Evolutionary conservation across 2,888 invertebrate genomes (phyloP).

Genomic region (Patella pellucida): DNA sequence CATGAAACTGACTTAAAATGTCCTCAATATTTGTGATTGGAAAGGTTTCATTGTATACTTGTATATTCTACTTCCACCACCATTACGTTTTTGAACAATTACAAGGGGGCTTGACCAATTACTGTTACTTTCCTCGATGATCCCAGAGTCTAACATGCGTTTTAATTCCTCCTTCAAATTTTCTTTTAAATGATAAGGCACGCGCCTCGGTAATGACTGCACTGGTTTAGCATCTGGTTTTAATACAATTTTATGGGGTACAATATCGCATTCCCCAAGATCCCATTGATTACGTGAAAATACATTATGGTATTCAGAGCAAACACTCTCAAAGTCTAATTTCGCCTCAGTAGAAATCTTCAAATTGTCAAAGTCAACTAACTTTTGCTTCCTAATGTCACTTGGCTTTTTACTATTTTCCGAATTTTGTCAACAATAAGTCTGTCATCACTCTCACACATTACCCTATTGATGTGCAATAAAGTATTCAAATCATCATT

Average conservation of each 20-base stretch:
- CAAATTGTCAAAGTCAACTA: not conserved
- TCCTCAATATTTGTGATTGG: not conserved
- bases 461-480: not conserved
- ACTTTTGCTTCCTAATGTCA: not conserved
- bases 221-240: no score
- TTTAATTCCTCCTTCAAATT: not conserved
- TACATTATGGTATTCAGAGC: not conserved
- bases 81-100: not conserved
- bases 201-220: not conserved
- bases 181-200: not conserved
- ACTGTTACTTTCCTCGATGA: not conserved
- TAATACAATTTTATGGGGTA: not conserved
- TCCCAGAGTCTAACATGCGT: not conserved
- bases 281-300: conserved; percentile 5
- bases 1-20: not conserved
- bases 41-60: conserved; percentile 3
- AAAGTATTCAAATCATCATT: not conserved
- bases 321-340: not conserved
- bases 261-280: not conserved
- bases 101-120: conserved; percentile 2
- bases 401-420: not conserved
- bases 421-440: not conserved
- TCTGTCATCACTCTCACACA: not conserved
- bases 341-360: not conserved
- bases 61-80: not conserved